These are phyloP conservation scores for Brachionus koreanus DNA, from an alignment of 1,140 invertebrate species.

Conservation along the genomic window DNA sequence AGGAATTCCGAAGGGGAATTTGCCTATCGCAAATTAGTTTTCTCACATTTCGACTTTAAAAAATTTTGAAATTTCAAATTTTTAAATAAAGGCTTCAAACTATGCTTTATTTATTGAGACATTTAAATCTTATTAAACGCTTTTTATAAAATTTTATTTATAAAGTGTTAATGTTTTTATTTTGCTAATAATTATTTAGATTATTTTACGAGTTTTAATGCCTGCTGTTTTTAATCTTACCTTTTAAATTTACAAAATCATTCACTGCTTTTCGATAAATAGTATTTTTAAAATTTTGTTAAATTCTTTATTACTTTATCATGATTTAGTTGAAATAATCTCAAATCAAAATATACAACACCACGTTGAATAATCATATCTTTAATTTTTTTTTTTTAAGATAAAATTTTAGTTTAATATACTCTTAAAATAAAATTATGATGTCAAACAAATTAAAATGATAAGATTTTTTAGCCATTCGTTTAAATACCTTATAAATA, in stretches of 20 bases:
- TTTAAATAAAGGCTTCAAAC: too few relatives aligned
- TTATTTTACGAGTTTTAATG: background rate
- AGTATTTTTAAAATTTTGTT: background rate
- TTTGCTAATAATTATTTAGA: background rate
- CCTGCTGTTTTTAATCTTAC: background rate
- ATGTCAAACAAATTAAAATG: background rate
- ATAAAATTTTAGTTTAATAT: background rate
- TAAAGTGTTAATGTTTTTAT: too few relatives aligned
- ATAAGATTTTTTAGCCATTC: background rate
- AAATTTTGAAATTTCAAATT: too few relatives aligned
- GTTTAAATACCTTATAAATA: background rate
- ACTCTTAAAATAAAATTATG: background rate
- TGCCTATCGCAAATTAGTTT: too few relatives aligned
- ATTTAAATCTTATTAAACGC: too few relatives aligned
- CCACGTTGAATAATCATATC: background rate
- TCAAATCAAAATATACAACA: background rate
- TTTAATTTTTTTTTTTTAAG: background rate
- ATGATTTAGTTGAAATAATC: background rate
- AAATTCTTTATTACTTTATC: background rate
- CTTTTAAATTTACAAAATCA: background rate
- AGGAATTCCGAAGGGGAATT: too few relatives aligned
- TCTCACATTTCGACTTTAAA: too few relatives aligned
- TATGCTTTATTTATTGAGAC: too few relatives aligned
- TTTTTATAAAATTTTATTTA: too few relatives aligned
- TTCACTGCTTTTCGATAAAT: background rate